These are phyloP conservation scores for Daboia siamensis DNA, from an alignment of 2,113 vertebrate genomes.

Conservation along the genomic window DNA sequence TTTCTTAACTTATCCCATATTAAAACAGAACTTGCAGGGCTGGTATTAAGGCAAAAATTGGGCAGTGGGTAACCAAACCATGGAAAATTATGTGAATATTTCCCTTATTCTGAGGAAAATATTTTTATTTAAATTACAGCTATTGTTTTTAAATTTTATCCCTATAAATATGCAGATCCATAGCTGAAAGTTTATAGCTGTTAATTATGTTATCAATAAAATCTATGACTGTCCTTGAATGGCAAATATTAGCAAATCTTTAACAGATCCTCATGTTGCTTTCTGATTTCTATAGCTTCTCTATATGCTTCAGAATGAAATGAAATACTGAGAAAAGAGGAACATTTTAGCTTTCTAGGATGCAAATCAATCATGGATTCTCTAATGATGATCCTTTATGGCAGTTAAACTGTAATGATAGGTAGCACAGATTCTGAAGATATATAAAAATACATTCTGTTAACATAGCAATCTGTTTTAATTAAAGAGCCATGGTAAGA, in stretches of 20 bases:
- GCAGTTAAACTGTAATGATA: not conserved
- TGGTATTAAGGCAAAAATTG: not conserved
- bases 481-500: conserved; percentile 31
- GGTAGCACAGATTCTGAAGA: not conserved
- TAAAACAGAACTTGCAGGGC: not conserved
- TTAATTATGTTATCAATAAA: not conserved
- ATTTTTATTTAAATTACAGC: not conserved
- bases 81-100: not conserved
- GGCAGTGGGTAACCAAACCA: not conserved
- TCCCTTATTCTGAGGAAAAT: not conserved
- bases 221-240: not conserved
- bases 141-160: not conserved
- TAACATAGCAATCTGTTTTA: conserved; percentile 21
- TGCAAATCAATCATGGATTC: not conserved
- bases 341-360: conserved; percentile 2
- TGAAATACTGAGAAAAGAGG: not conserved
- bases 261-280: conserved; percentile 4
- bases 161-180: not conserved
- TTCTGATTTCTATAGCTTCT: conserved; percentile 40
- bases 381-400: not conserved
- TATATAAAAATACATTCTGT: not conserved
- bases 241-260: not conserved
- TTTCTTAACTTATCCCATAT: not conserved
- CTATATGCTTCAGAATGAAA: not conserved
- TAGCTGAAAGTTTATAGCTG: not conserved